phyloP scores from a whole-genome alignment of 2,113 vertebrate species.

The Cinclus mexicanus region DNA sequence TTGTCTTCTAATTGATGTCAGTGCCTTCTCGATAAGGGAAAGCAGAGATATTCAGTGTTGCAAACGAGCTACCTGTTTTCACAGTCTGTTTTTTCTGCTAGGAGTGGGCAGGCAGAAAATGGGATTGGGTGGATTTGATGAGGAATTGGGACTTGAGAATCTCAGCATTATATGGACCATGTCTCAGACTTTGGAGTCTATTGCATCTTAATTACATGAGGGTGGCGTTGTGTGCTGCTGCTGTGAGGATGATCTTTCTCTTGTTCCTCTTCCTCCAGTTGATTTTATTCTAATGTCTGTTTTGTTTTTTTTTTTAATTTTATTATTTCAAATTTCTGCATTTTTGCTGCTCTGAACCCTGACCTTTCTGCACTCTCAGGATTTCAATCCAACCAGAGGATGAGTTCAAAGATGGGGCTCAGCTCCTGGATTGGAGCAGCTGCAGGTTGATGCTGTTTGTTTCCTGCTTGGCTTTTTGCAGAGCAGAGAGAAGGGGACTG shows the following conservation, averaged over 20 bases:
- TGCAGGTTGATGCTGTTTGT: not conserved
- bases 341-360: not conserved
- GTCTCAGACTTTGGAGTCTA: rapidly evolving
- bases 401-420: not conserved
- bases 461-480: not conserved
- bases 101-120: not conserved
- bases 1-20: not conserved
- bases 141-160: not conserved
- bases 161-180: rapidly evolving
- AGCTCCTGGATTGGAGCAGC: not conserved
- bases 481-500: not conserved
- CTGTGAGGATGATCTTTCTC: not conserved
- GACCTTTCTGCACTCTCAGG: not conserved
- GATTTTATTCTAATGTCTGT: not conserved
- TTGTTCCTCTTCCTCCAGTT: not conserved
- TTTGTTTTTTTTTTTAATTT: not conserved
- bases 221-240: not conserved
- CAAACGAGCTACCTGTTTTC: not conserved
- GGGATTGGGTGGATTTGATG: not conserved
- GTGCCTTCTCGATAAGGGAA: not conserved
- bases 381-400: not conserved
- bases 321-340: not conserved
- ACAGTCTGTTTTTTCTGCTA: not conserved
- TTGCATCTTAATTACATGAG: not conserved
- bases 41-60: not conserved